Base-by-base conservation (phyloP, 1,140 invertebrate species). In the Euglossa dilemma region DNA sequence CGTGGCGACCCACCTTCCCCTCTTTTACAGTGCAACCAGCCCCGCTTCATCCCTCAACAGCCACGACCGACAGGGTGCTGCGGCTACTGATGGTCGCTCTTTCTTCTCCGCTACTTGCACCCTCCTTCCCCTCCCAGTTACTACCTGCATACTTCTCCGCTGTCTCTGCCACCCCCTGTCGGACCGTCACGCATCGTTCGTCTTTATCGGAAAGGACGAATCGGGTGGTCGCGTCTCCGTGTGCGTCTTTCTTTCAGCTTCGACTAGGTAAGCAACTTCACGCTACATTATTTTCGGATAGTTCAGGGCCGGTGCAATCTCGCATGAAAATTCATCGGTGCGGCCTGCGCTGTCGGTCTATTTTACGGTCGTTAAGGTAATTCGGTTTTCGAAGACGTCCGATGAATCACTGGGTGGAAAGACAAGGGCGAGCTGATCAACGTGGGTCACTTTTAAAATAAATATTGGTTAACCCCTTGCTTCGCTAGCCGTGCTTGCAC, bases 1-100 rank as follows among this genome's bases (percentile, higher is more conserved):
- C 90, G 83, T 81, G 84, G 74, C 72, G 76, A 85, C 86, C 87
- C 84, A 79, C 85, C 91, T 87, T 83, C 89, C 82, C 80, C 77
- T 87, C 86, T 81, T 76, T 66, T 69, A 64, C 82, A 52, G 67
- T 74, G 83, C 75, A 75, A 50, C 36, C 50, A 20, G 16, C 77
- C 75, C 76, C 81, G 57, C 85, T 75, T 85, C 81, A 73, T 63
- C 87, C 78, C 86, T 69, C 64, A 63, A 25, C 80, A 6, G 18
- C 36, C 36, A 66, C 50, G 25, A 43, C 43, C 73, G 23, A 50
- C 69, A 69, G 52, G 47, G 23, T 54, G 56, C 63, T 70, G 52
- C 80, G 69, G 70, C 70, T 71, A 61, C 73, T 25, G 63, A 84
- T 69, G 77, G 59, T 72, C 75, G 75, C 16, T 64, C 25, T 50